Evolutionary conservation across 2,113 vertebrate species (phyloP).

Genomic region (Blennius ocellaris): DNA sequence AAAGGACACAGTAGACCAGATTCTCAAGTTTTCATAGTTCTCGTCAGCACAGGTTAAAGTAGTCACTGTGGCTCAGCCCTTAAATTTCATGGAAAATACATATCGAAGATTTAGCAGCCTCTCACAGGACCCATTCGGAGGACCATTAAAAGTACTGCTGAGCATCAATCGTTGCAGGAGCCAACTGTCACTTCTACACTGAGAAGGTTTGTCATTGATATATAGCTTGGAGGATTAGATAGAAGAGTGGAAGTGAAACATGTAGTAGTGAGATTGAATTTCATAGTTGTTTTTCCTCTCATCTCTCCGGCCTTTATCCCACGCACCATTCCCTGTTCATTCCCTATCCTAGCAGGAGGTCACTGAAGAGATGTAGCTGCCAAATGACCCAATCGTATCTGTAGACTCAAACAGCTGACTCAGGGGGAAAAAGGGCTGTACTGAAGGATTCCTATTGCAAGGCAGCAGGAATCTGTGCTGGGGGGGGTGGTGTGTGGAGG

Average conservation of each 20-base stretch:
- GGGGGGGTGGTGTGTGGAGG: constrained; percentile 47
- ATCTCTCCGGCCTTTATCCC: constrained; percentile 51
- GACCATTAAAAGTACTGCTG: constrained; percentile 1
- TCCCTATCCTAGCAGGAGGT: constrained; percentile 74
- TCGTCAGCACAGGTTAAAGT: not conserved
- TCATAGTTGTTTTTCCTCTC: constrained; percentile 52
- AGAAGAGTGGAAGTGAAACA: constrained; percentile 42
- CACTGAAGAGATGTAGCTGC: constrained; percentile 75
- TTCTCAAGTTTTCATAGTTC: constrained; percentile 21
- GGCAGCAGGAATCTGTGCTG: constrained; percentile 70
- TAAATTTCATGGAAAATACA: constrained; percentile 37
- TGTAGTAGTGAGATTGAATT: constrained; percentile 59
- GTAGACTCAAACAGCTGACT: constrained; percentile 84
- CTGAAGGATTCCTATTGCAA: constrained; percentile 74
- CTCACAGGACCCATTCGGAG: constrained; percentile 17
- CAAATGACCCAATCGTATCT: constrained; percentile 81
- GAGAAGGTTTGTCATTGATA: constrained; percentile 26
- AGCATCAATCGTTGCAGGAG: constrained; percentile 27
- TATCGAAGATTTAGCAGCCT: constrained; percentile 23
- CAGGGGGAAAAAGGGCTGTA: constrained; percentile 74
- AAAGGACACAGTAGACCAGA: constrained; percentile 7
- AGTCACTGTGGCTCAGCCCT: constrained; percentile 5
- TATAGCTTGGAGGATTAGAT: constrained; percentile 34
- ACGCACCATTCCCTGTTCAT: constrained; percentile 57
- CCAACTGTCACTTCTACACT: constrained; percentile 19